Conservation (phyloP, 2,113 vertebrate species). For the Colinus virginianus region DNA sequence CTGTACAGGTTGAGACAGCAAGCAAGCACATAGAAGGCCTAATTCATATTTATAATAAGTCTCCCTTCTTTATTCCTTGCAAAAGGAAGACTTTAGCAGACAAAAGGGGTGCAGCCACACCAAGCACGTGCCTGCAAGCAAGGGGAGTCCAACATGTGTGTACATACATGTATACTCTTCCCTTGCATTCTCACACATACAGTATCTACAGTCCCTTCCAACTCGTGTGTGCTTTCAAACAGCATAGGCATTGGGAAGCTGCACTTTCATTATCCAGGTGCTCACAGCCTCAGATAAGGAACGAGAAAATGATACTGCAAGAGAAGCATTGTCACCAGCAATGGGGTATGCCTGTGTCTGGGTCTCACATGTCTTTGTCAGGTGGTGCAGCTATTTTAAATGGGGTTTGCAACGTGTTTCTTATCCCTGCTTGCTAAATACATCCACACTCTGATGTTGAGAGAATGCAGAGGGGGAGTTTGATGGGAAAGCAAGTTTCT, state of each 20-base stretch:
- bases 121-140: background rate
- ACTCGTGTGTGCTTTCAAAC: background rate
- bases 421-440: background rate
- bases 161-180: background rate
- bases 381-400: background rate
- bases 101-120: background rate
- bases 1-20: background rate
- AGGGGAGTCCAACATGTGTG: background rate
- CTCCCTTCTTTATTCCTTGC: background rate
- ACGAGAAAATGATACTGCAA: background rate
- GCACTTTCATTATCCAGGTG: background rate
- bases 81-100: background rate
- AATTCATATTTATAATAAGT: slow-evolving; percentile 59
- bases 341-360: background rate
- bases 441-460: background rate
- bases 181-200: background rate
- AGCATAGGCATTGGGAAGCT: background rate
- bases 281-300: background rate
- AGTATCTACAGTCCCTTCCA: background rate
- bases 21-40: slow-evolving; percentile 16
- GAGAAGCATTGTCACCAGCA: background rate
- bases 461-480: background rate
- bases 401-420: background rate
- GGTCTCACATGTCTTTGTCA: background rate
- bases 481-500: background rate